Base-by-base conservation (phyloP, 2,113 vertebrate genomes). In the Labeo rohita region DNA sequence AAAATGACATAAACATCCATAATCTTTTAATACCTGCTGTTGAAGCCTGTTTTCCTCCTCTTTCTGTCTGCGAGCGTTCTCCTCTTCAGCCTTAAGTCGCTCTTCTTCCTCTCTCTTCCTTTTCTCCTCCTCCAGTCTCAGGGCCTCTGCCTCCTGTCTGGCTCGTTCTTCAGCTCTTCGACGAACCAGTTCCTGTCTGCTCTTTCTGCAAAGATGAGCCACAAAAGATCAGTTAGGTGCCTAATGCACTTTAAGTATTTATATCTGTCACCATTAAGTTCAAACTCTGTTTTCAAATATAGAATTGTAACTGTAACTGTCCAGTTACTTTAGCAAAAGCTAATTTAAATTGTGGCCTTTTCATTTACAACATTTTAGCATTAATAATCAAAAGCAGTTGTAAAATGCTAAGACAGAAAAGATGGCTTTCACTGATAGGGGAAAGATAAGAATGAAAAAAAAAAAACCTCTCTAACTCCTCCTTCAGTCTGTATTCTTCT, bases 381-480 rank as follows among this genome's bases (percentile, higher is more conserved):
- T 21, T 45, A 16, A 45, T 72, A 43, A 73, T 73, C 8, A 45
- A 45, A 47, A 15, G n/a, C 45, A 75, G 39, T 8, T 73, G 21
- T 73, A 45, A 73, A 73, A 10, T 28, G 15, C 11, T 28, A 28
- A 13, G 73, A 75, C n/a, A 75, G 2, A 49, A 13, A 28, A 28
- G 6, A 23, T 9, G 11, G 8, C 8, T 13, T 74, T 0, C 0
- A 74, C 43, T 47, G 21, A 23, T 49, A 13, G 49, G 52, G 11
- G n/a, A 3, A 49, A 52, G 68, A 36, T 72, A 18, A 76, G 3
- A 34, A 47, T 11, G 34, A 23, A 10, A 28, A 61, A 23, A 10
- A 16, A 61, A 82, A 16, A 73, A 98, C 98, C 97, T 96, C 88
- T 98, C 96, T 0, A 92, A 88, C 87, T 97, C 96, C 87, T 97